Evolutionary conservation across 2,888 invertebrate genomes (phyloP).

Genomic region (Tryphoninae sp.): DNA sequence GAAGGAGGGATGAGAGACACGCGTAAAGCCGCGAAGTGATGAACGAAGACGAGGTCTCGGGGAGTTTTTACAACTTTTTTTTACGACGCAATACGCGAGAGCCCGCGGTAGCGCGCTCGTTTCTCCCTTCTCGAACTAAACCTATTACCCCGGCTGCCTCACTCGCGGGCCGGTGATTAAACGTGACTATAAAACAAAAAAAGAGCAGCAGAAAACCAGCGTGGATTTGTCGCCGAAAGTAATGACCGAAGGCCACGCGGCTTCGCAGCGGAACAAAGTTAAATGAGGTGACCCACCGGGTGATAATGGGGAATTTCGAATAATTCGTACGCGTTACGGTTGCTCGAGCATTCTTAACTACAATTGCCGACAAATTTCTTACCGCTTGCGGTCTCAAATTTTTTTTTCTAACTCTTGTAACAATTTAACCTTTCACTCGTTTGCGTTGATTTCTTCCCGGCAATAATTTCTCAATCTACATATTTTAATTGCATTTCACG

Average conservation of each 20-base stretch:
- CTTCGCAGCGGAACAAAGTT: constrained; percentile 78
- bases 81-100: constrained; percentile 78
- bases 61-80: constrained; percentile 79
- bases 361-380: constrained; percentile 47
- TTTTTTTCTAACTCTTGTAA: background rate
- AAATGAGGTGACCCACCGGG: constrained; percentile 75
- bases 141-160: constrained; percentile 75
- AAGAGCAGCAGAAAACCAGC: constrained; percentile 45
- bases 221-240: constrained; percentile 44
- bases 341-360: constrained; percentile 1
- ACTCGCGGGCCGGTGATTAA: constrained; percentile 77
- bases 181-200: constrained; percentile 77
- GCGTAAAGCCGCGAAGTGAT: constrained; percentile 63
- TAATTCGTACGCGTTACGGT: constrained; percentile 64
- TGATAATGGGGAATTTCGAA: constrained; percentile 73
- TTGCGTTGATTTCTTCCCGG: too few species aligned
- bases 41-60: constrained; percentile 63
- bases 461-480: too few species aligned
- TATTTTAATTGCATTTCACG: too few species aligned
- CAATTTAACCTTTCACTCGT: too few species aligned
- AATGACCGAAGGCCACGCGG: constrained; percentile 40
- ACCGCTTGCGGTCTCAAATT: background rate
- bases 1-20: constrained; percentile 39
- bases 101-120: constrained; percentile 60
- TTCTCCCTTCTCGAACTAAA: constrained; percentile 76